A percentile compares a stretch with the other conserved stretches of the same genome.
These are phyloP conservation scores for Eumerus sabulonum DNA, from an alignment of 2,888 invertebrate genomes.

Conservation along the genomic window DNA sequence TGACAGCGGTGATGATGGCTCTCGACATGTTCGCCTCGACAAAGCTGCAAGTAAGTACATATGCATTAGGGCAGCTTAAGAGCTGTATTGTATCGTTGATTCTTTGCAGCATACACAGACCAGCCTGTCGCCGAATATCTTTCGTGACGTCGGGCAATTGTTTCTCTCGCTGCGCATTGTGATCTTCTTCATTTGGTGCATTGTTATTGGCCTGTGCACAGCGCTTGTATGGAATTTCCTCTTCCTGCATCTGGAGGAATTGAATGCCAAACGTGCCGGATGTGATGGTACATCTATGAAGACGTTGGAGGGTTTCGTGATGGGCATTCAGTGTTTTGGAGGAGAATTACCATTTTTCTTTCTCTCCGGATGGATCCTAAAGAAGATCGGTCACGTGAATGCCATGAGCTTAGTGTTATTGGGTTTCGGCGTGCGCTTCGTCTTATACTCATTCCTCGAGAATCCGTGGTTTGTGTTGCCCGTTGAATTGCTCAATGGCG, in stretches of 20 bases:
- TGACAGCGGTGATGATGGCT: slow-evolving; percentile 84
- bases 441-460: slow-evolving; percentile 88
- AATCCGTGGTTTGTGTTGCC: slow-evolving; percentile 92
- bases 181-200: slow-evolving; percentile 89
- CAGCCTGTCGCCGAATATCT: slow-evolving; percentile 83
- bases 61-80: no score
- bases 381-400: slow-evolving; percentile 88
- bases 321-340: slow-evolving; percentile 88
- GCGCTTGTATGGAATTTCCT: slow-evolving; percentile 93
- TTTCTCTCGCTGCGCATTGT: slow-evolving; percentile 84
- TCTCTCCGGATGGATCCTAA: slow-evolving; percentile 87
- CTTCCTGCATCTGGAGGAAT: slow-evolving; percentile 90
- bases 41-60: slow-evolving; percentile 81
- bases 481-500: slow-evolving; percentile 91
- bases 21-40: slow-evolving; percentile 85
- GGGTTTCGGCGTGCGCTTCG: slow-evolving; percentile 88
- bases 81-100: not conserved
- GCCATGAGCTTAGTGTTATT: slow-evolving; percentile 91
- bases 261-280: slow-evolving; percentile 79
- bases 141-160: slow-evolving; percentile 84
- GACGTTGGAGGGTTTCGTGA: slow-evolving; percentile 86
- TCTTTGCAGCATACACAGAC: slow-evolving; percentile 82
- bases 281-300: slow-evolving; percentile 83
- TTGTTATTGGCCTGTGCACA: slow-evolving; percentile 90
- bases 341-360: slow-evolving; percentile 94